Evolutionary conservation across 2,888 invertebrate genomes (phyloP), one percentile per base, ranked within the genome.

Genomic region (Aspidiotus rigidus): DNA sequence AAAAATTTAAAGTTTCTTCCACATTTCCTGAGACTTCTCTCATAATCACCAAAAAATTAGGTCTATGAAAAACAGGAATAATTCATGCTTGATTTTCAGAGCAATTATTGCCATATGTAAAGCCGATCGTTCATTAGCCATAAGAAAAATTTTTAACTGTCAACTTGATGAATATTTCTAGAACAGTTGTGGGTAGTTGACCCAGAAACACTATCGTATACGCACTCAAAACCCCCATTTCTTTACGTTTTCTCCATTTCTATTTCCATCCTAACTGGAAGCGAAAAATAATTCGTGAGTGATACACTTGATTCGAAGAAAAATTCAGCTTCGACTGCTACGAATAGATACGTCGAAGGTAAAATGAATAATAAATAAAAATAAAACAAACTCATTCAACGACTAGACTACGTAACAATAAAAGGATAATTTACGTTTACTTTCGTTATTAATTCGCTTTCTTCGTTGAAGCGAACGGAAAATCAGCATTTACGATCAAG

Each of bases 401-500:
- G 67, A 67, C 67, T 67, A 67, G 67, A 67, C 67, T 67, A 67
- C 9, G 59, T 60, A 67, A 60, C 49, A 44, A 56, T 53, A 44
- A 28, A 16, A 56, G 56, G 56, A 49, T 49, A 59, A 59, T 11
- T n/a, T 49, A n/a, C 10, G 10, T 13, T n/a, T 13, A 49, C 49
- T 49, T 49, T n/a, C 49, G 49, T 2, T 49, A 49, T 49, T n/a
- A 49, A n/a, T 49, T 49, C 11, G 49, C 49, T 49, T 49, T 49
- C n/a, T 49, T 49, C 11, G n/a, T 49, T 13, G 49, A 49, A 13
- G n/a, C 6, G 28, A 28, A 28, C 11, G 49, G 49, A 11, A 49
- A 39, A 49, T 8, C 13, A 49, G 59, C 11, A 39, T 59, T 86
- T 71, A 91, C 86, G 75, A 90, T 82, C 74, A 93, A 81, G 75